Evolutionary conservation across 2,113 vertebrate species (phyloP).

Genomic region (Cyphomyrus plagiostoma): DNA sequence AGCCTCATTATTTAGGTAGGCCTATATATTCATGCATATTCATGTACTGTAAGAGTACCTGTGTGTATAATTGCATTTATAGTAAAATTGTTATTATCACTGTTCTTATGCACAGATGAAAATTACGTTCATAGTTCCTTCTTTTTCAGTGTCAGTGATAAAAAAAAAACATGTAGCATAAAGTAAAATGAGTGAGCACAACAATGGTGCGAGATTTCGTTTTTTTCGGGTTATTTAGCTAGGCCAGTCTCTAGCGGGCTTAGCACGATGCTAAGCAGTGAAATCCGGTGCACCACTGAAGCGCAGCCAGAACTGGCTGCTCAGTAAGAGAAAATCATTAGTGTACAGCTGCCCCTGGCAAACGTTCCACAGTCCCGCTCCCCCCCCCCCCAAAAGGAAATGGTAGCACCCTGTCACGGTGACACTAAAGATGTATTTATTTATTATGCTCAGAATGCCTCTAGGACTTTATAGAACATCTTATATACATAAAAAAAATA

Average conservation of each 20-base stretch:
- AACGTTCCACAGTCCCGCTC: slow-evolving; percentile 45
- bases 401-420: slow-evolving; percentile 32
- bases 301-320: neutral
- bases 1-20: neutral
- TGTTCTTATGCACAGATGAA: neutral
- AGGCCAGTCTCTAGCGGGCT: neutral
- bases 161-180: neutral
- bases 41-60: neutral
- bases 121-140: neutral
- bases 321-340: slow-evolving; percentile 50
- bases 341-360: slow-evolving; percentile 56
- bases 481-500: neutral
- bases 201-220: neutral
- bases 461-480: neutral
- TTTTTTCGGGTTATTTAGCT: no score
- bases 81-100: neutral
- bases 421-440: neutral
- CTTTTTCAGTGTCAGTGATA: neutral
- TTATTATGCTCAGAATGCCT: neutral
- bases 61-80: neutral
- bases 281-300: neutral
- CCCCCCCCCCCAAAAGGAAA: slow-evolving; percentile 43
- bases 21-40: neutral
- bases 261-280: neutral
- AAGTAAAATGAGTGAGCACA: neutral